Base-by-base conservation (phyloP, 2,113 vertebrate genomes). In the Chauna torquata region DNA sequence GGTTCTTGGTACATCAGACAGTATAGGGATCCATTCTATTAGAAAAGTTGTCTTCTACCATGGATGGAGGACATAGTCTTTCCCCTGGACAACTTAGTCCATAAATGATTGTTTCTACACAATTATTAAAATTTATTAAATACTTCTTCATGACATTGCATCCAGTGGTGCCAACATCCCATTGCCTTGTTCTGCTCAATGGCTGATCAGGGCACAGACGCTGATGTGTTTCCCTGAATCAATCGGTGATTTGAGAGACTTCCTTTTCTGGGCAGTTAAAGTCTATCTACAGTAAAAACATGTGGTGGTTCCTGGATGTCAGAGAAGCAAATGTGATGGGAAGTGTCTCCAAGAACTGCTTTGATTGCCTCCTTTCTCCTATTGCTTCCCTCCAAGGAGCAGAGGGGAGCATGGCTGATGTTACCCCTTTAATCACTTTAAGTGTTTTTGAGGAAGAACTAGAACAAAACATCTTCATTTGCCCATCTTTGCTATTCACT, bases 1-100 rank as follows among this genome's bases (percentile, higher is more conserved):
- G 11, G 12, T 12, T 81, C 54, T 77, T 81, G 7, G 28, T 61
- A 34, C 27, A 8, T 78, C 40, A 78, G 62, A 65, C 20, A 17
- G 11, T 18, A 12, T 10, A 62, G 17, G 8, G 2, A n/a, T 69
- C 19, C 1, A 3, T 19, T 23, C 4, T n/a, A 3, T 27, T 47
- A 47, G 10, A 66, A 52, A 14, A 34, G 24, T 36, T 49, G 19
- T 80, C 16, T 40, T 50, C 23, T 59, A 38, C 16, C n/a, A 28
- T 2, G 11, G 28, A 15, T 44, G 23, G 18, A 65, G 38, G 18
- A 54, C 14, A n/a, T 23, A 38, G 44, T 49, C 10, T 1, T 70
- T 59, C 40, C 28, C 14, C 17, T 55, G 32, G 18, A 65, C 8
- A 80, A 59, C 6, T 32, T 50, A 80, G 62, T 55, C 32, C 16